Base-by-base conservation (phyloP, 2,797 vertebrate species). In the Xiphorhynchus erythropygius region DNA sequence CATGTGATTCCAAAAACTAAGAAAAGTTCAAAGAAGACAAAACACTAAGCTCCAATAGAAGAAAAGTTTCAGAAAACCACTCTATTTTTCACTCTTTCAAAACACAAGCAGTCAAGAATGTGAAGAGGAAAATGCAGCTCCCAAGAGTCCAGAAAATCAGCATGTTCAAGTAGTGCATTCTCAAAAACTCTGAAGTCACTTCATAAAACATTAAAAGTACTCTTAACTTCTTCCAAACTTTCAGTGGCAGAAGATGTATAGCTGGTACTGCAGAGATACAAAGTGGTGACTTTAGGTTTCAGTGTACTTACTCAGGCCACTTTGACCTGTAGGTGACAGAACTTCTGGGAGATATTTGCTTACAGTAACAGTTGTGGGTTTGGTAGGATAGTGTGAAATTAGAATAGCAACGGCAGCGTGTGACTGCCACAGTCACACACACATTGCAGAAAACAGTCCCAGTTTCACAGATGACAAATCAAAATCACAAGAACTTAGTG, bases 401-500 rank as follows among this genome's bases (percentile, higher is more conserved):
- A 52, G 60, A 91, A 73, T 10, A 93, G 39, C 25, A 94, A 65
- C 75, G 42, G 42, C 42, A 44, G 42, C 21, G 41, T 42, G 42
- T 44, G 42, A 44, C 49, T 55, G 37, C 30, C 70, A 62, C 59
- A 86, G 42, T 39, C 63, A 55, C 42, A 62, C 22, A 47, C 7
- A 7, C 13, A 65, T 6, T 27, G 64, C n/a, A 79, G 63, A 89
- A 71, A 84, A 79, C 32, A 64, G 42, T 69, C 50, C 53, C 42
- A 65, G 42, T 70, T 74, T 95, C 82, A 90, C 42, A 95, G 67
- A 84, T 3, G 9, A 81, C 63, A 90, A 93, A 96, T 81, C 74
- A 90, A 81, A 90, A 14, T 21, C 70, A 69, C 25, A 82, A 81
- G 25, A 78, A 63, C 18, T 39, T 41, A 41, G 14, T 49, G 19